phyloP scores from a whole-genome alignment of 2,888 invertebrate genomes.

The Phasia obesa region DNA sequence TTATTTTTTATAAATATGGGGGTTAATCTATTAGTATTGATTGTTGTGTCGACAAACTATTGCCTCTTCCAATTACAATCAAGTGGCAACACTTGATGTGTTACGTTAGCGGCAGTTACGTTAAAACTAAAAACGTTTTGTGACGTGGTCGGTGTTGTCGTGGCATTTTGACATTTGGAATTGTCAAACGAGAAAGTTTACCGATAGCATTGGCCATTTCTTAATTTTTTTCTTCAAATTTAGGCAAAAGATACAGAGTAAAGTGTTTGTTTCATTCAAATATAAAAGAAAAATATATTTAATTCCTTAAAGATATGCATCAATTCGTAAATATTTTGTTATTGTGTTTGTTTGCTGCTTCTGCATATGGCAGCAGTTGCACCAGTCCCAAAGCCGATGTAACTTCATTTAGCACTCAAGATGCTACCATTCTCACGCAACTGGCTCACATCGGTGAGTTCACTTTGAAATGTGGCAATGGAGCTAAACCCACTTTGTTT shows the following conservation, averaged over 20 bases:
- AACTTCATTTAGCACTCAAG: constrained; percentile 94
- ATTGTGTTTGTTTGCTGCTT: constrained; percentile 71
- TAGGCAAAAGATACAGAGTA: constrained; percentile 1
- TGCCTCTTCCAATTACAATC: background rate
- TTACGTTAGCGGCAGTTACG: constrained; percentile 31
- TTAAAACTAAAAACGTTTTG: constrained; percentile 45
- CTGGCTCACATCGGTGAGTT: constrained; percentile 97
- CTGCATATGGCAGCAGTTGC: constrained; percentile 82
- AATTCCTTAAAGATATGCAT: constrained; percentile 74
- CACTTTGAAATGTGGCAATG: constrained; percentile 89
- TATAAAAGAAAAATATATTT: background rate
- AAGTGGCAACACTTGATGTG: constrained; percentile 39
- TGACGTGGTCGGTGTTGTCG: constrained; percentile 70
- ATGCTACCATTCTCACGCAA: constrained; percentile 94
- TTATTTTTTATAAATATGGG: no score
- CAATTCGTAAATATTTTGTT: constrained; percentile 74
- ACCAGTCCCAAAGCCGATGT: constrained; percentile 87
- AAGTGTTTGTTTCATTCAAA: background rate
- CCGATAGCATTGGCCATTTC: constrained; percentile 27
- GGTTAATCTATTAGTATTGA: no score
- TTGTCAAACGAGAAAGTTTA: constrained; percentile 65
- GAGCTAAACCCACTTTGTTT: constrained; percentile 89
- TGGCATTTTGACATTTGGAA: constrained; percentile 70
- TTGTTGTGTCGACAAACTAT: no score
- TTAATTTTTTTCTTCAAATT: constrained; percentile 19